Base-by-base conservation (phyloP, 2,113 vertebrate species). In the Coryphaenoides rupestris region DNA sequence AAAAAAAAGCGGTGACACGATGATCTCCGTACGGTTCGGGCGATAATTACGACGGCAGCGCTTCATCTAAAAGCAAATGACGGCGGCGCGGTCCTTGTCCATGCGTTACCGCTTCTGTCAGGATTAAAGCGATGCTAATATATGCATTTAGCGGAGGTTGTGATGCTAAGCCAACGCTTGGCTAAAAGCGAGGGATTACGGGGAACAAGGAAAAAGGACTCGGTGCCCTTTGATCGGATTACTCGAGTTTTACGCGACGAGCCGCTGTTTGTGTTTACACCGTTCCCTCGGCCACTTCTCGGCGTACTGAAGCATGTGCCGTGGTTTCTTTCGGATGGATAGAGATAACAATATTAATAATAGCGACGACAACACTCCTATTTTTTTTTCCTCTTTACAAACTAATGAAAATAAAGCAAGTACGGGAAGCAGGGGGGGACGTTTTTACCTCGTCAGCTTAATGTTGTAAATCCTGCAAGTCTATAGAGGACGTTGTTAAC, bases 401-500 rank as follows among this genome's bases (percentile, higher is more conserved):
- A 73, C 75, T 66, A 68, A 61, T 58, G 73, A 66, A 81, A 55
- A 74, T 63, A 77, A 50, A 69, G n/a, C n/a, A n/a, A n/a, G n/a
- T n/a, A n/a, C n/a, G n/a, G 49, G 62, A 84, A 63, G 78, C 81
- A 82, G 68, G 73, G 58, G 60, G 66, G 64, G 55, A 74, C 84
- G 1, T 7, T 12, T 12, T 40, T 12, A 40, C 33, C 2, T 40
- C 33, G 2, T 7, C 33, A 10, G 33, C 90, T 91, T 88, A 86
- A 78, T 6, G 53, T 66, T 72, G 66, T 55, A 84, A 79, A 84
- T 86, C 86, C 70, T 53, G 62, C 24, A 65, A 72, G 79, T 75
- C 62, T 61, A 63, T 64, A 78, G 72, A 85, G 75, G 84, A 86
- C 79, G 79, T 89, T 91, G 87, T 90, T 87, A 33, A 5, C 28